Conservation (phyloP, 1,140 invertebrate genomes). For the Doryteuthis pealeii region DNA sequence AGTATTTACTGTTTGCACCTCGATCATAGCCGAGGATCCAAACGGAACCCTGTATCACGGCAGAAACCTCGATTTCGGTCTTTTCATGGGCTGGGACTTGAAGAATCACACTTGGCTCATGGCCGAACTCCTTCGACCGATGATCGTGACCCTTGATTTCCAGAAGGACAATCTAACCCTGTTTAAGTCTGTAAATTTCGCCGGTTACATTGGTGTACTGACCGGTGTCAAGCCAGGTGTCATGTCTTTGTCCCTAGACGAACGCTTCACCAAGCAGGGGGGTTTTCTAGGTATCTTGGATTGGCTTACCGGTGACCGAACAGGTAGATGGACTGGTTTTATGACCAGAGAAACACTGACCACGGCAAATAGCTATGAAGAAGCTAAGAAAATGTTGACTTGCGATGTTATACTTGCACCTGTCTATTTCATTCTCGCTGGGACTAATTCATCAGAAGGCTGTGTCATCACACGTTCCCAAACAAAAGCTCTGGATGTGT, state of each 20-base stretch:
- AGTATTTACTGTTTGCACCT: constrained; percentile 67
- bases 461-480: constrained; percentile 46
- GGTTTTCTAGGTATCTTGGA: constrained; percentile 64
- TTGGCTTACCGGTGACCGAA: constrained; percentile 63
- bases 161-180: constrained; percentile 59
- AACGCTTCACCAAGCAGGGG: constrained; percentile 65
- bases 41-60: constrained; percentile 63
- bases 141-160: constrained; percentile 65
- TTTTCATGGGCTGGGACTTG: constrained; percentile 66
- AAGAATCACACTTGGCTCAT: constrained; percentile 64
- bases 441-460: constrained; percentile 46
- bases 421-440: constrained; percentile 58
- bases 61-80: too few relatives aligned
- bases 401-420: constrained; percentile 60
- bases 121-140: constrained; percentile 61
- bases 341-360: constrained; percentile 68
- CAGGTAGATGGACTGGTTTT: too few relatives aligned
- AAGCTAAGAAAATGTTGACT: constrained; percentile 59
- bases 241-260: constrained; percentile 65
- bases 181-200: constrained; percentile 65
- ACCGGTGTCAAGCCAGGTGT: constrained; percentile 63
- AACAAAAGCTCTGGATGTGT: constrained; percentile 45
- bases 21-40: constrained; percentile 63
- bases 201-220: constrained; percentile 66
- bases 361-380: constrained; percentile 57